Base-by-base conservation (phyloP, 2,888 invertebrate species). In the Stratiomys singularior region DNA sequence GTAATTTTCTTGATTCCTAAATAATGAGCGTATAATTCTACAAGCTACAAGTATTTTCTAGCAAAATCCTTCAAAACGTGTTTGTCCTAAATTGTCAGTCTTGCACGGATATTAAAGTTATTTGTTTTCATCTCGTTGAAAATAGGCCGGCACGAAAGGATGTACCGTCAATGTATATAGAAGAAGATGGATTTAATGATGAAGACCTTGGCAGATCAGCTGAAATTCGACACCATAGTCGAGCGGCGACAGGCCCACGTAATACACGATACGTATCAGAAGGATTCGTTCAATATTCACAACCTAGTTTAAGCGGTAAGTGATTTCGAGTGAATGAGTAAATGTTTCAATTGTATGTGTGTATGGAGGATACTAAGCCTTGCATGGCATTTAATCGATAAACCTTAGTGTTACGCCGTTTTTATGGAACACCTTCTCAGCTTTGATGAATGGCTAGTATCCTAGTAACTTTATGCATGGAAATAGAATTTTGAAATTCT, bases 261-360 rank as follows among this genome's bases (percentile, higher is more conserved):
- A 80, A 78, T 78, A 82, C 80, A 64, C 81, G 81, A 79, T 88
- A 88, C 81, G 86, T 88, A 81, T 86, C 88, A 76, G 87, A 87
- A 83, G 87, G 88, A 83, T 87, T 87, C 82, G 87, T 87, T 79
- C 87, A 88, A 82, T 87, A 87, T 80, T 87, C 87, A 78, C 87
- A 87, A 82, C 87, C 87, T 81, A 87, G 87, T 82, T 83, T 87
- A 83, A 87, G 88, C 84, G 87, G 87, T 87, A 87, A 86, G 83
- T 85, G 85, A 52, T 52, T 52, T 52, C 52, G 52, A 13, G 52
- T 52, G 52, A 13, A 9, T 52, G 4, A n/a, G 9, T 5, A 13
- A 52, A 18, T 52, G 15, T 13, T n/a, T 52, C 7, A 18, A 9
- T 44, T 44, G n/a, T n/a, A n/a, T n/a, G n/a, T 37, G 37, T 37